A percentile compares a stretch with the other conserved stretches of the same genome.
Conservation (phyloP, 2,888 invertebrate genomes). For the Cataglyphis albicans region DNA sequence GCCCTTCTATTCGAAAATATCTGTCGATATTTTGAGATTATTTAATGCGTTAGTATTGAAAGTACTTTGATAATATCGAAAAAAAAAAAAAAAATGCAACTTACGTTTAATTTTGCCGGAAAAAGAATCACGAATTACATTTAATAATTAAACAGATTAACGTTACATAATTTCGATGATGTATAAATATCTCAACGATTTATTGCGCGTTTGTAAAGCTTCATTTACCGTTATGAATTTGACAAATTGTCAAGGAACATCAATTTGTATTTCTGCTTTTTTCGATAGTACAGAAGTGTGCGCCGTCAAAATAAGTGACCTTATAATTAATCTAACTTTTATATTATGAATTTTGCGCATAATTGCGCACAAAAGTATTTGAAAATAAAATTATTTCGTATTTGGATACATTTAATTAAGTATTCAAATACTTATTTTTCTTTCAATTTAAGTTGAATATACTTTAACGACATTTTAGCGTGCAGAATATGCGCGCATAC, state of each 20-base stretch:
- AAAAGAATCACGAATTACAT: not conserved
- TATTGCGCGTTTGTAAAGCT: not conserved
- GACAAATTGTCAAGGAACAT: not conserved
- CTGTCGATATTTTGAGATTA: not conserved
- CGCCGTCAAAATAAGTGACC: not conserved
- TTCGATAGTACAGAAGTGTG: not conserved
- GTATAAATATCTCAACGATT: slow-evolving; percentile 17
- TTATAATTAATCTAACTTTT: slow-evolving; percentile 9
- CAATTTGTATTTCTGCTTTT: not conserved
- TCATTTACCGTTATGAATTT: slow-evolving; percentile 14
- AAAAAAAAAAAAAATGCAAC: not conserved
- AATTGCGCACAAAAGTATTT: not conserved
- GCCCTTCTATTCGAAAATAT: slow-evolving; percentile 4
- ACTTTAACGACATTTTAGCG: slow-evolving; percentile 12
- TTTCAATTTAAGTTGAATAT: not conserved
- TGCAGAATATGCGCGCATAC: not conserved
- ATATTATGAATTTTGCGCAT: not conserved
- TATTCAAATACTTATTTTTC: slow-evolving; percentile 4
- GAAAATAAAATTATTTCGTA: not conserved
- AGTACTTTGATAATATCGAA: not conserved
- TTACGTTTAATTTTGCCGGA: not conserved
- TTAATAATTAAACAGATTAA: not conserved
- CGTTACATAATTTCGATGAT: not conserved
- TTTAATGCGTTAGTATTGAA: not conserved
- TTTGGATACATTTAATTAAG: not conserved